Percentiles rank a stretch among this genome's conserved stretches.
Conservation (phyloP, 2,113 vertebrate species). For the Fregata magnificens region DNA sequence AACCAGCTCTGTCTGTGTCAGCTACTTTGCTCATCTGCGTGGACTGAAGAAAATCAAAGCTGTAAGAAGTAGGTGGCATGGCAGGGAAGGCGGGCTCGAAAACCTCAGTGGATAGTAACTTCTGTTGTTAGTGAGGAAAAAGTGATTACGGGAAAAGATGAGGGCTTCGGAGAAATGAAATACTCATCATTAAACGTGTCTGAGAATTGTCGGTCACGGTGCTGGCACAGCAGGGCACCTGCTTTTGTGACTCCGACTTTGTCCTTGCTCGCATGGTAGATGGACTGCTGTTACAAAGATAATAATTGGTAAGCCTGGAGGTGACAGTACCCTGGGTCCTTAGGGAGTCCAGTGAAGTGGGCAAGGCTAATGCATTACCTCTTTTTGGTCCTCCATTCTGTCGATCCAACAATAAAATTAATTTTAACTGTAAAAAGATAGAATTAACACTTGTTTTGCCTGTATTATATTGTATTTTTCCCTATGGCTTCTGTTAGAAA, state of each 20-base stretch:
- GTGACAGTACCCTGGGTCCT: neutral
- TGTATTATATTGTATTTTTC: neutral
- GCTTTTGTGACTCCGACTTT: slow-evolving; percentile 38
- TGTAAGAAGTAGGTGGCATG: neutral
- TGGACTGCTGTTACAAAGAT: neutral
- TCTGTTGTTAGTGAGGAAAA: neutral
- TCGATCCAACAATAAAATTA: neutral
- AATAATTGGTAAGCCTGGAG: neutral
- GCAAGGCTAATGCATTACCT: neutral
- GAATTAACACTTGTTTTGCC: neutral
- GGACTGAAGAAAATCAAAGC: neutral
- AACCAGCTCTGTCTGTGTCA: no score
- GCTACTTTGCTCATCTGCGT: neutral
- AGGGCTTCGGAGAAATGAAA: neutral
- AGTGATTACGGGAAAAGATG: neutral
- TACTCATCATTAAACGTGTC: rapidly evolving
- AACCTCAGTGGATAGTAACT: neutral
- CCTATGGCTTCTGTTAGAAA: neutral
- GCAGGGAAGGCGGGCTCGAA: neutral
- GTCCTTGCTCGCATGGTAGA: neutral
- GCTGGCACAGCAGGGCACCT: slow-evolving; percentile 45
- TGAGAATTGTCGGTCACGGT: neutral
- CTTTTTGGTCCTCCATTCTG: neutral
- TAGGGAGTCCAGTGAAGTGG: slow-evolving; percentile 6
- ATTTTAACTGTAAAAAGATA: neutral